Conservation (phyloP, 2,797 vertebrate genomes). For the Aplochiton taeniatus region DNA sequence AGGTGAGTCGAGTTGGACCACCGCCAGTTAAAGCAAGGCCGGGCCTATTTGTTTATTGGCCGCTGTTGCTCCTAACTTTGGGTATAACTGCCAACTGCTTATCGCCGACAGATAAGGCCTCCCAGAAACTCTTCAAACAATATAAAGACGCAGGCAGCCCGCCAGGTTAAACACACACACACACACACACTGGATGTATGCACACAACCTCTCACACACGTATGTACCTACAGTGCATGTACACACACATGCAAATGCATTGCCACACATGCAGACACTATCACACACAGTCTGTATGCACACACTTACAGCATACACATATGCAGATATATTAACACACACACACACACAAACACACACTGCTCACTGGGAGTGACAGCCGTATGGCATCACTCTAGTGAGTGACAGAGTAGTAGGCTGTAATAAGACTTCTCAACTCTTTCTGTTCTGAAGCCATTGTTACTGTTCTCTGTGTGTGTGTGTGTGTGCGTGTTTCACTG, state of each 20-base stretch:
- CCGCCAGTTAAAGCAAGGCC: too few species aligned
- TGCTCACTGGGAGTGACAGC: too few species aligned
- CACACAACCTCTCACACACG: neutral
- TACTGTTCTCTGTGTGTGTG: neutral
- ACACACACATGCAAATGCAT: neutral
- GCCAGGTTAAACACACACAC: neutral
- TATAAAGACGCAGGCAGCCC: slow-evolving; percentile 14
- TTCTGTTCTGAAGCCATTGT: neutral
- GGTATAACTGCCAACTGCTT: neutral
- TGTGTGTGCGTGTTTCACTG: neutral
- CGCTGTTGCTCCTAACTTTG: too few species aligned
- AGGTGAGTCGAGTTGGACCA: too few species aligned
- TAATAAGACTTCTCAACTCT: neutral
- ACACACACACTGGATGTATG: neutral
- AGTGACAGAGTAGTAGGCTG: neutral
- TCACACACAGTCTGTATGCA: neutral
- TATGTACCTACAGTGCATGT: neutral
- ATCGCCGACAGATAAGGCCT: neutral
- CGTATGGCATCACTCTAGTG: too few species aligned
- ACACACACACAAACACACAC: too few species aligned
- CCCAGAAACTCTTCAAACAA: slow-evolving; percentile 37
- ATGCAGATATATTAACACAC: too few species aligned
- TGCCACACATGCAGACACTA: neutral
- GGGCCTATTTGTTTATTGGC: too few species aligned
- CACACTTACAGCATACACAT: slow-evolving; percentile 5